A percentile compares a stretch with the other conserved stretches of the same genome.
Conservation (phyloP, 2,888 invertebrate species). For the Xestia c-nigrum region DNA sequence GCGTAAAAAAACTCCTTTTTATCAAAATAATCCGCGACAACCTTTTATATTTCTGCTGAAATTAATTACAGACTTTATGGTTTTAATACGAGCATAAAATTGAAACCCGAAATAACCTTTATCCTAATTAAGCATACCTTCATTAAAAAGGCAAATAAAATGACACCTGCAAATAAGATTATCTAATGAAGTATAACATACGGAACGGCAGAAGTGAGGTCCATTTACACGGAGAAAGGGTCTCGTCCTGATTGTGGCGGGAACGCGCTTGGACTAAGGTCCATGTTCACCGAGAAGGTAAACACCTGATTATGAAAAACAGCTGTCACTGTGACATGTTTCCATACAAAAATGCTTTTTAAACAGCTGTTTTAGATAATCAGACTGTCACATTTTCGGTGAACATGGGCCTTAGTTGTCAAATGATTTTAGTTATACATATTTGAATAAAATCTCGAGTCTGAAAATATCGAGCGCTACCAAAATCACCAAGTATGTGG, state of each 20-base stretch:
- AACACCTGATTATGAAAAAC: too few relatives aligned
- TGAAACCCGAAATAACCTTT: constrained; percentile 60
- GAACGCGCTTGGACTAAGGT: neutral
- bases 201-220: neutral
- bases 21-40: constrained; percentile 51
- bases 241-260: neutral
- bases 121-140: constrained; percentile 63
- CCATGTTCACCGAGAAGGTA: too few relatives aligned
- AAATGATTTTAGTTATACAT: neutral
- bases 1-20: constrained; percentile 44
- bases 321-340: too few relatives aligned
- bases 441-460: too few relatives aligned
- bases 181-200: constrained; percentile 37
- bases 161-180: constrained; percentile 47
- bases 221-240: constrained; percentile 10
- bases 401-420: too few relatives aligned
- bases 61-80: constrained; percentile 60
- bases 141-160: constrained; percentile 45
- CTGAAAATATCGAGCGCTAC: too few relatives aligned
- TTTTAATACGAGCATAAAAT: constrained; percentile 57
- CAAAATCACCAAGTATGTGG: too few relatives aligned
- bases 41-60: constrained; percentile 55
- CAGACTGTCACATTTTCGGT: too few relatives aligned
- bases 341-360: too few relatives aligned
- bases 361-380: too few relatives aligned